Evolutionary conservation across 2,888 invertebrate species (phyloP), one percentile per base, ranked within the genome.

Genomic region (Pasiphila rectangulata): DNA sequence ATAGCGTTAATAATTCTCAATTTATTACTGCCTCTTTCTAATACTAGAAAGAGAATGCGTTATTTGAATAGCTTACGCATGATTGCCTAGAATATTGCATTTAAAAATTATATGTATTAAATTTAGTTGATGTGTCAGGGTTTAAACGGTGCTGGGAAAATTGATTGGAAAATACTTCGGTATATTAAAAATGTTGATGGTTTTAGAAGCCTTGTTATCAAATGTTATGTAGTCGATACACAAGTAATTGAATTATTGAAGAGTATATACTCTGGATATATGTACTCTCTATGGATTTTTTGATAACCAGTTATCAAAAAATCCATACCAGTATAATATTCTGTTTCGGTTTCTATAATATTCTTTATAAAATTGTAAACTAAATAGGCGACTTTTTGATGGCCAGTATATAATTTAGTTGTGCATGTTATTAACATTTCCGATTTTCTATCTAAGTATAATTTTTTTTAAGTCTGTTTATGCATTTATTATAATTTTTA

Each of bases 401-500:
- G 12, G 10, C 4, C 7, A 35, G 15, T 0, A 34, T 5, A 24
- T 17, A 10, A 12, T 10, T 27, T 23, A 36, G 2, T 15, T 23
- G 37, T 44, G 17, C 44, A 30, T 44, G 16, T 7, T 7, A 29
- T 30, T 1, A 17, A 9, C 10, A 13, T 27, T 12, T 27, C 7
- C 19, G 10, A 10, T 30, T 30, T 20, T 10, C 20, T 15, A 20
- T 9, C 7, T 35, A 19, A 3, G 4, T n/a, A 27, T 38, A 17
- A 19, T 5, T 16, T 32, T 32, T 13, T 30, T 19, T 34, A 79
- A 83, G 83, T 83, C 81, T 87, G 80, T 74, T 65, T 63, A 63
- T 76, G 85, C 86, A 86, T 86, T 86, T 87, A 85, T 69, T 81
- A 78, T 67, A 60, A 32, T 32, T 63, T 59, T 52, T 62, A 49